Evolutionary conservation across 2,888 invertebrate species (phyloP).

Genomic region (Capitulum mitella): DNA sequence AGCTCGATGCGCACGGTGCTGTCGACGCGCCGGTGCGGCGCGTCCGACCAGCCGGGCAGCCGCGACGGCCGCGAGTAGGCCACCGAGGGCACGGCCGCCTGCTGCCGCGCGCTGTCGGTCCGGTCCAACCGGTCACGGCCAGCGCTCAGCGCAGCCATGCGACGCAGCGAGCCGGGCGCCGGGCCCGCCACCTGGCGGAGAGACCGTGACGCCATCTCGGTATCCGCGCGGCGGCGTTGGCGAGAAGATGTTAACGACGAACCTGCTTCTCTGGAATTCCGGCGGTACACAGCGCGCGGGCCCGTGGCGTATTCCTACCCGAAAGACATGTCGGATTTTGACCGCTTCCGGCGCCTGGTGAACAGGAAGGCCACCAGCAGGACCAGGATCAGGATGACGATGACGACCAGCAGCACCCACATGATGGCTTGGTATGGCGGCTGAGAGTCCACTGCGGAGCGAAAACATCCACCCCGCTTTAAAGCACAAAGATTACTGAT

Average conservation of each 20-base stretch:
- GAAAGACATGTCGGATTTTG: not conserved
- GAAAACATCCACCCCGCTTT: too few relatives aligned
- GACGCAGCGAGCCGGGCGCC: not conserved
- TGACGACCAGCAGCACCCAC: conserved; percentile 4
- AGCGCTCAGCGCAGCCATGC: not conserved
- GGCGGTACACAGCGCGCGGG: not conserved
- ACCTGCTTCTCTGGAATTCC: not conserved
- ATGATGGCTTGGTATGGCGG: not conserved
- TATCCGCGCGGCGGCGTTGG: not conserved
- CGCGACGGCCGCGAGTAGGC: not conserved
- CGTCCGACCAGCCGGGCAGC: not conserved
- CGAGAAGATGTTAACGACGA: conserved; percentile 15
- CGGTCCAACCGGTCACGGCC: not conserved
- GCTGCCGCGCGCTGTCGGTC: not conserved
- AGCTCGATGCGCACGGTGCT: not conserved
- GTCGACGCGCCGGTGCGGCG: not conserved
- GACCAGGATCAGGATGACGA: not conserved
- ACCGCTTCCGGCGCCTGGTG: not conserved
- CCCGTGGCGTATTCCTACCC: conserved; percentile 15
- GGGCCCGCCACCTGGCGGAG: not conserved
- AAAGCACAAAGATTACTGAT: too few relatives aligned
- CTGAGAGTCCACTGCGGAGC: not conserved
- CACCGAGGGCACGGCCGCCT: not conserved
- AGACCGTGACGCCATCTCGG: not conserved
- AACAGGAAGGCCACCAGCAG: not conserved